Evolutionary conservation across 2,797 vertebrate species (phyloP).

Genomic region (Picus viridis): DNA sequence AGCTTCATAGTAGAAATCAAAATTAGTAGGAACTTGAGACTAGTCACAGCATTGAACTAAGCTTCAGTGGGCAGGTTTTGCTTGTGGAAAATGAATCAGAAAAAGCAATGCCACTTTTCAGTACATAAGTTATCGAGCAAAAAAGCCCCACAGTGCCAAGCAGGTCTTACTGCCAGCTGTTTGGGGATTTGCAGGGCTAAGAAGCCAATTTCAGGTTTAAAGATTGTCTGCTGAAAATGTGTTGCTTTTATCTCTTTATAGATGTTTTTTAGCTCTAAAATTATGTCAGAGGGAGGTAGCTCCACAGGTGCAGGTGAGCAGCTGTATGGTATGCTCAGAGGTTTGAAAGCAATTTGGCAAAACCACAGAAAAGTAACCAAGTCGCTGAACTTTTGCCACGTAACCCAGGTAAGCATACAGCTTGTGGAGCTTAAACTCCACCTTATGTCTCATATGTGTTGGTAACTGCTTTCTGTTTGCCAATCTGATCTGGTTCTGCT

Average conservation of each 20-base stretch:
- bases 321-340: neutral
- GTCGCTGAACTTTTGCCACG: neutral
- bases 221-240: neutral
- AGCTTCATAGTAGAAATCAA: neutral
- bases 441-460: fast-evolving
- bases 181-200: neutral
- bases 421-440: neutral
- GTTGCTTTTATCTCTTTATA: neutral
- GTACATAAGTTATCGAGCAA: neutral
- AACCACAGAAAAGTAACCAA: neutral
- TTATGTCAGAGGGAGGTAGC: neutral
- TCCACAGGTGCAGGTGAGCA: neutral
- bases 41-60: neutral
- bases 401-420: neutral
- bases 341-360: neutral
- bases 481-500: neutral
- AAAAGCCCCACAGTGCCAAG: neutral
- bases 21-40: neutral
- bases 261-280: neutral
- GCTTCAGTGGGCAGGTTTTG: neutral
- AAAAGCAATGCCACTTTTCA: neutral
- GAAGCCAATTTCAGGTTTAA: neutral
- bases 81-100: neutral
- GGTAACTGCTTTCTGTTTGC: neutral
- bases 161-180: neutral